phyloP scores from a whole-genome alignment of 2,797 vertebrate species.

The Pygocentrus nattereri region DNA sequence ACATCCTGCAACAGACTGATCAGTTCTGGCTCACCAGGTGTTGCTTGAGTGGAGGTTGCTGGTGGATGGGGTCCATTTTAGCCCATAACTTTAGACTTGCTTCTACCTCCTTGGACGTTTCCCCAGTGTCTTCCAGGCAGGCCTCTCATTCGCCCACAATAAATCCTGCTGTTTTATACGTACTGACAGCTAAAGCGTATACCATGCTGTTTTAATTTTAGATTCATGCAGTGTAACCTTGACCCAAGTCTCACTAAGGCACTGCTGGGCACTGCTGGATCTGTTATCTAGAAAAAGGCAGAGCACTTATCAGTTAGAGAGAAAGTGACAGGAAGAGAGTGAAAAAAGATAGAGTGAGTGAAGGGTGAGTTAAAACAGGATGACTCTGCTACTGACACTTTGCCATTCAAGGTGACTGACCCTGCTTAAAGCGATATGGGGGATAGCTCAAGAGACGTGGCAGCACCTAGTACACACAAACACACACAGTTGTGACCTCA shows the following conservation, averaged over 20 bases:
- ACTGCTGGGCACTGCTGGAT: not conserved
- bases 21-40: too few species aligned
- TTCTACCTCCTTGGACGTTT: not conserved
- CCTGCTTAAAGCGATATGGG: constrained; percentile 11
- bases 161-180: not conserved
- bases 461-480: not conserved
- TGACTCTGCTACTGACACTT: constrained; percentile 10
- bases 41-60: too few species aligned
- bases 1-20: too few species aligned
- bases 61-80: too few species aligned
- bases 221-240: not conserved
- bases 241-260: not conserved
- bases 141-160: not conserved
- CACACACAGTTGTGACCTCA: not conserved
- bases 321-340: not conserved
- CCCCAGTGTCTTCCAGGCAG: not conserved
- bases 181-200: not conserved
- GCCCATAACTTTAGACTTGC: not conserved
- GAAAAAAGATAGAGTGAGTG: not conserved
- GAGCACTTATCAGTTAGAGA: not conserved
- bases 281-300: constrained; percentile 4
- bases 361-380: not conserved
- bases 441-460: not conserved
- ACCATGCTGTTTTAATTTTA: not conserved
- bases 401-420: constrained; percentile 9